Evolutionary conservation across 2,113 vertebrate genomes (phyloP).

Genomic region (Corythornis cristatus): DNA sequence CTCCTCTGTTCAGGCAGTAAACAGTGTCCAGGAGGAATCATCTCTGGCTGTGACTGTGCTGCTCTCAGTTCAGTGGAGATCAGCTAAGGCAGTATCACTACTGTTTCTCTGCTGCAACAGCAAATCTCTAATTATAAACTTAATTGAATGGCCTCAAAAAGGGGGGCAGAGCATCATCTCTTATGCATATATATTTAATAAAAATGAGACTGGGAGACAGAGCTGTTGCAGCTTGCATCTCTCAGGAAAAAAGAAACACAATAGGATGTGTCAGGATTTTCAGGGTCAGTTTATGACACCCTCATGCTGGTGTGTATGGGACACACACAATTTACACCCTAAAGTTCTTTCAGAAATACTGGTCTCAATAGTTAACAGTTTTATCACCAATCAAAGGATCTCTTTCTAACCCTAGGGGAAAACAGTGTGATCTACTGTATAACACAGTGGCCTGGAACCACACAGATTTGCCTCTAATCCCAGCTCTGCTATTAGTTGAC

Average conservation of each 20-base stretch:
- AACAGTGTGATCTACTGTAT: background rate
- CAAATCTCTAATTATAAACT: conserved; percentile 51
- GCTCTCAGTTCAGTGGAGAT: background rate
- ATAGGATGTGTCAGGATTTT: background rate
- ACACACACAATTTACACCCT: background rate
- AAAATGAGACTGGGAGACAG: background rate
- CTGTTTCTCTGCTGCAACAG: conserved; percentile 37
- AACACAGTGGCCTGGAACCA: background rate
- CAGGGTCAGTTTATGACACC: background rate
- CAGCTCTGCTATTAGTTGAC: conserved; percentile 19
- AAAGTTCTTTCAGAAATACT: conserved; percentile 8
- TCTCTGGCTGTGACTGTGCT: background rate
- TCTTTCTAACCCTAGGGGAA: background rate
- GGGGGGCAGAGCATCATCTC: background rate
- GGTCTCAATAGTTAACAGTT: background rate
- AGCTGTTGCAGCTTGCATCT: background rate
- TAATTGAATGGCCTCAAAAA: conserved; percentile 50
- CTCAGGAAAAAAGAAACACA: background rate
- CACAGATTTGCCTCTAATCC: conserved; percentile 1
- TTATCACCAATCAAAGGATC: background rate
- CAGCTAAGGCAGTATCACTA: background rate
- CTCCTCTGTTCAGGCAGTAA: background rate
- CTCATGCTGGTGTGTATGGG: background rate
- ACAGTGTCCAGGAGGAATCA: background rate
- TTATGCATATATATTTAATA: conserved; percentile 11